Evolutionary conservation across 1,140 invertebrate genomes (phyloP).

Genomic region (Cydia fagiglandana): DNA sequence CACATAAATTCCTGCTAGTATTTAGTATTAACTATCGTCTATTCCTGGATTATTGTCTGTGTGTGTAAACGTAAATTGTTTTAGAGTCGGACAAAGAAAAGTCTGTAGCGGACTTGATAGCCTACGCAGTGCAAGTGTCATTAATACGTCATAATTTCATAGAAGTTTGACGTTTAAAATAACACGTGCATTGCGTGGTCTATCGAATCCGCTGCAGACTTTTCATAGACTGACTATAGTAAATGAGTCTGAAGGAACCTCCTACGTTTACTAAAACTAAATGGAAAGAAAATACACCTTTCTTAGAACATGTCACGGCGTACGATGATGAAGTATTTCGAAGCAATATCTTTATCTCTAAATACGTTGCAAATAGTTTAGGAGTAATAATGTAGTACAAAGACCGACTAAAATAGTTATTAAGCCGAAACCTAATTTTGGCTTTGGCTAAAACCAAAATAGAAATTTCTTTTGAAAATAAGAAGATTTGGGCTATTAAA

Average conservation of each 20-base stretch:
- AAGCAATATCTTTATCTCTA: not conserved
- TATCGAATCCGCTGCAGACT: too few relatives aligned
- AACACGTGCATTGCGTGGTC: too few relatives aligned
- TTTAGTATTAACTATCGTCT: slow-evolving; percentile 22
- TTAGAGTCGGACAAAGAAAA: too few relatives aligned
- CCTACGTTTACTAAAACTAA: not conserved
- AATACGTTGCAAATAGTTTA: not conserved
- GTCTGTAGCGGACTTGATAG: too few relatives aligned
- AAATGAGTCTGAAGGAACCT: not conserved
- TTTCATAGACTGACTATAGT: too few relatives aligned
- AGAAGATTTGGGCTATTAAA: too few relatives aligned
- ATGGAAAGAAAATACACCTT: slow-evolving; percentile 9
- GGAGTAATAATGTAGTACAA: not conserved
- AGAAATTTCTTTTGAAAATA: not conserved
- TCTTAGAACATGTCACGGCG: not conserved
- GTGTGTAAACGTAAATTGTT: slow-evolving; percentile 5
- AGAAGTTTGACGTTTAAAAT: too few relatives aligned
- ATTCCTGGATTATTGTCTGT: slow-evolving; percentile 22
- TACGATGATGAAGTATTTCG: not conserved
- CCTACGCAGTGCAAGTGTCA: too few relatives aligned
- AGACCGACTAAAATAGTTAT: not conserved
- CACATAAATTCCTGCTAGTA: slow-evolving; percentile 10
- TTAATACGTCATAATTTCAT: too few relatives aligned
- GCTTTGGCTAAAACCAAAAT: not conserved
- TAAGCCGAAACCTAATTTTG: not conserved